Evolutionary conservation across 2,888 invertebrate species (phyloP), one percentile per base, ranked within the genome.

Genomic region (Cenopis cana): DNA sequence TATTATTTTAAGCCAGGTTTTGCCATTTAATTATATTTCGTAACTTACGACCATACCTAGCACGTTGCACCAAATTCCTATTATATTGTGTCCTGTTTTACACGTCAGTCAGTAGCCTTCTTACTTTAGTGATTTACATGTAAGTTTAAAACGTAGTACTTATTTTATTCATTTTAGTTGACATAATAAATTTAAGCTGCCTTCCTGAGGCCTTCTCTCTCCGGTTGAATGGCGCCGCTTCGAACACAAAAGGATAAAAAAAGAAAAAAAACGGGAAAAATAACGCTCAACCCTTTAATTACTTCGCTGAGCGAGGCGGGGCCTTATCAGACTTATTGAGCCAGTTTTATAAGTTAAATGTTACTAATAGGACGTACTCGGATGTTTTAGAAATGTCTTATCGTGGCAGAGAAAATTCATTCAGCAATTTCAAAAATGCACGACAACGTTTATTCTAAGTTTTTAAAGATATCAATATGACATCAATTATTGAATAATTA

Each of bases 181-280:
- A 54, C 65, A 54, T 59, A 60, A 61, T 54, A 65, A 38, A 33
- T 64, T 69, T 60, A 52, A 70, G 59, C 46, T 52, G 68, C 52
- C 46, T 68, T 41, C 41, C 60, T 60, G 38, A 61, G 68, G 50
- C 54, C 14, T 24, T 17, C 50, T 67, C 76, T 83, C 79, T 78
- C 75, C 84, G 86, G 79, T 84, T 84, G 82, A 86, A 83, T 83
- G 83, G 75, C 75, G 76, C 77, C 75, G 75, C 64, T 46, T 74
- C 76, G 6, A 60, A 76, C 74, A 80, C 33, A 33, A 33, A 81
- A 80, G 74, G 77, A 81, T 81, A 80, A 78, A 78, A 82, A 81
- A 78, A n/a, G n/a, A 74, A 75, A 80, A 76, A 74, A 76, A 78
- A 78, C 76, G 76, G 81, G 83, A 78, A 83, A 83, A 78, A 74